Conservation (phyloP, 2,113 vertebrate genomes). For the Pomatostomus ruficeps region DNA sequence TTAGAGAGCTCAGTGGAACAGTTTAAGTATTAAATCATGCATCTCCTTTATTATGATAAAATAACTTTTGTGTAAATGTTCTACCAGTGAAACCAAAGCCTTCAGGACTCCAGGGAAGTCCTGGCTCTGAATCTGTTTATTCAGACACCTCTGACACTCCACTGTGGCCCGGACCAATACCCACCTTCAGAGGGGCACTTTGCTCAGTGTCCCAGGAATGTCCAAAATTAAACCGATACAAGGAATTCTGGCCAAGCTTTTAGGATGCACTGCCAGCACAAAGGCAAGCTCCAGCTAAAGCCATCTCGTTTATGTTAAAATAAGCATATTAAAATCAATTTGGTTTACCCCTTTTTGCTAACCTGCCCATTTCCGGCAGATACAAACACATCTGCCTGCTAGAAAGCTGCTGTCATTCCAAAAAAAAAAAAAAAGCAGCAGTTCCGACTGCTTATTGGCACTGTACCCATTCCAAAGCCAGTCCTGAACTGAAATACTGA, state of each 20-base stretch:
- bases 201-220: rapidly evolving
- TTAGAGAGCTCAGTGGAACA: slow-evolving; percentile 35
- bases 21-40: slow-evolving; percentile 27
- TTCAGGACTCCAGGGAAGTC: neutral
- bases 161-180: neutral
- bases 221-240: neutral
- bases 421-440: neutral
- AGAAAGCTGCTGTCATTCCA: neutral
- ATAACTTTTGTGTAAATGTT: slow-evolving; percentile 17
- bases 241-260: neutral
- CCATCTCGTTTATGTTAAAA: neutral
- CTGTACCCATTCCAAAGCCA: neutral
- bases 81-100: neutral
- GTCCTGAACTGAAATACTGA: neutral
- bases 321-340: neutral
- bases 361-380: rapidly evolving
- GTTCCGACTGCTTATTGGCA: neutral
- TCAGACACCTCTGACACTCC: neutral
- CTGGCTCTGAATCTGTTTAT: neutral
- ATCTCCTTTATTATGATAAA: slow-evolving; percentile 49
- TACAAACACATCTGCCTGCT: neutral
- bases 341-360: neutral
- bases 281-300: neutral
- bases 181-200: neutral
- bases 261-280: neutral